A percentile compares a stretch with the other conserved stretches of the same genome.
phyloP scores from a whole-genome alignment of 2,113 vertebrate genomes.

The Pampusana beccarii region DNA sequence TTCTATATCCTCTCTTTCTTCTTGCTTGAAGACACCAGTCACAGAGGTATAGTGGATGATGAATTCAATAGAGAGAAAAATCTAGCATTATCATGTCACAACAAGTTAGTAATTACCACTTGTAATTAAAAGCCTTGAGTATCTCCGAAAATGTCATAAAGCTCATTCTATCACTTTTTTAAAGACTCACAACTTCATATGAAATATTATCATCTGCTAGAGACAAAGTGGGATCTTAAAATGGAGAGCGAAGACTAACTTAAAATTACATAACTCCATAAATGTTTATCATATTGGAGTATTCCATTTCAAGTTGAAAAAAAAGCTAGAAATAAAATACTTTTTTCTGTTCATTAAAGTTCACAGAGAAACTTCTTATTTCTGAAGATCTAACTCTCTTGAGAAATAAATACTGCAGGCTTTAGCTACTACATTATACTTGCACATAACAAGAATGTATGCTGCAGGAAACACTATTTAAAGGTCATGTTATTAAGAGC shows the following conservation, averaged over 20 bases:
- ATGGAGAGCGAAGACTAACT: background rate
- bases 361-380: background rate
- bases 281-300: background rate
- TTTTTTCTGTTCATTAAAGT: background rate
- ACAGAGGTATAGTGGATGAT: background rate
- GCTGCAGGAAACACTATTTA: background rate
- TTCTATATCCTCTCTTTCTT: background rate
- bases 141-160: background rate
- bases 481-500: constrained; percentile 32
- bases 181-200: background rate
- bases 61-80: background rate
- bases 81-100: background rate
- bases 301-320: background rate
- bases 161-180: background rate
- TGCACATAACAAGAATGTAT: background rate
- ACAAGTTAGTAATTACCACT: background rate
- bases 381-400: background rate
- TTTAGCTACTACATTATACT: background rate
- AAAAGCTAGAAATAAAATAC: background rate
- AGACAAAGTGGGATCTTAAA: background rate
- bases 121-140: background rate
- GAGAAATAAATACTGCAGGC: background rate
- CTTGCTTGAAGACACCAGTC: background rate
- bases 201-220: background rate
- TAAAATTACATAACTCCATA: background rate